A percentile compares a stretch with the other conserved stretches of the same genome.
These are phyloP conservation scores for Bubo scandiacus DNA, from an alignment of 2,113 vertebrate species.

Conservation along the genomic window DNA sequence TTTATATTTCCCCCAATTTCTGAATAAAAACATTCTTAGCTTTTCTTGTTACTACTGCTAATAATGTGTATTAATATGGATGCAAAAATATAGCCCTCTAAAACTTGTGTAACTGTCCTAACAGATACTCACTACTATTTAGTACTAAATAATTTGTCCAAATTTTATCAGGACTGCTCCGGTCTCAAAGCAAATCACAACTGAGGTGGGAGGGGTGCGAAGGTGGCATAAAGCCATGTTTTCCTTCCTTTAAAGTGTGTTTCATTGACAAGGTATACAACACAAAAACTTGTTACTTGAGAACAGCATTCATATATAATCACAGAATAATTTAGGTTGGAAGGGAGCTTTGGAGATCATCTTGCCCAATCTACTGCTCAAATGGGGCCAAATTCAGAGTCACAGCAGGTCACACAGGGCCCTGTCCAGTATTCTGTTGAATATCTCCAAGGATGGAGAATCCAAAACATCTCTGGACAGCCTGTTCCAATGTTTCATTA, in stretches of 20 bases:
- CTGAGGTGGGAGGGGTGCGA: background rate
- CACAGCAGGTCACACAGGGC: background rate
- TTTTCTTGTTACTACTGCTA: background rate
- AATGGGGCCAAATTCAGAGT: background rate
- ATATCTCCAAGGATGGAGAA: background rate
- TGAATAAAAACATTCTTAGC: background rate
- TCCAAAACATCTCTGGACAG: background rate
- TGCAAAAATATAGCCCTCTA: background rate
- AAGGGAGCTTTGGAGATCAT: background rate
- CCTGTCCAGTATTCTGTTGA: background rate
- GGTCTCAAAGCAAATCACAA: background rate
- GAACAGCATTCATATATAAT: background rate
- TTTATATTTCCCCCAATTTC: background rate
- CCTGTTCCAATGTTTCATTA: background rate
- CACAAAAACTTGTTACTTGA: background rate
- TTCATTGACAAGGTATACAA: background rate
- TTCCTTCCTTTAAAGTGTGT: background rate
- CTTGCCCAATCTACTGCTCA: background rate
- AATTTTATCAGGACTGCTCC: background rate
- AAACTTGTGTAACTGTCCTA: background rate
- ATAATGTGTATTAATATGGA: background rate
- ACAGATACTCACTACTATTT: background rate
- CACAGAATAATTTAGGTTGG: background rate
- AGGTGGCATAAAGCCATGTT: background rate
- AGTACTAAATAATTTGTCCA: background rate